Conservation (phyloP, 2,113 vertebrate species). For the Lycaon pictus region DNA sequence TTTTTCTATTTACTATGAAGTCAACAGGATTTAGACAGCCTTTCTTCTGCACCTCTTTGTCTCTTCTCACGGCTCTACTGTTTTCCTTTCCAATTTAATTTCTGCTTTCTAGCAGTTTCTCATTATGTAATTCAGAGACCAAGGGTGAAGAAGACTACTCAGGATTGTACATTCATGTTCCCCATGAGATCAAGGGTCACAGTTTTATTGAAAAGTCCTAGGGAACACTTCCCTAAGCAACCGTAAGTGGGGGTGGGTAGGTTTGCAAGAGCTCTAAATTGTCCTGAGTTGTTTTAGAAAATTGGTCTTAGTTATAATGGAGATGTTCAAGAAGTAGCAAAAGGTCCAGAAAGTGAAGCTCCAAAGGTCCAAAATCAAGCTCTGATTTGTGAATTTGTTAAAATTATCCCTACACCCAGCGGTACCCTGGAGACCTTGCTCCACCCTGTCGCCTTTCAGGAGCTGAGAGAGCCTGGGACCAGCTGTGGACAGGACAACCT, state of each 20-base stretch:
- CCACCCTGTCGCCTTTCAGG: no score
- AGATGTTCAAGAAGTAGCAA: background rate
- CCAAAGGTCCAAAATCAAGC: background rate
- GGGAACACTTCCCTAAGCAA: background rate
- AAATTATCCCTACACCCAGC: background rate
- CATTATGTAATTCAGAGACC: background rate
- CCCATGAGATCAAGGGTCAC: background rate
- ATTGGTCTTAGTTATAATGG: background rate
- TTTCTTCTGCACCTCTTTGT: background rate
- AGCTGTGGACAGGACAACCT: background rate
- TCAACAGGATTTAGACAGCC: background rate
- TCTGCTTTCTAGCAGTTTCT: constrained; percentile 3
- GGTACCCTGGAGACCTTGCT: background rate
- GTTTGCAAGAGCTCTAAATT: background rate
- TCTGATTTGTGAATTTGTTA: background rate
- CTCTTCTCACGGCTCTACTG: background rate
- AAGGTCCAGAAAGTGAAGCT: background rate
- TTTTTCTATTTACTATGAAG: background rate
- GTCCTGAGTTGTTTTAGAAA: background rate
- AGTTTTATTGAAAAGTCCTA: background rate
- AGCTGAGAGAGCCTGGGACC: no score
- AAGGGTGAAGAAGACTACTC: background rate
- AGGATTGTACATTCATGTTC: background rate
- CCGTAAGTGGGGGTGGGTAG: background rate
- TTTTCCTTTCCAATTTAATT: constrained; percentile 36